Conservation (phyloP, 2,797 vertebrate genomes). For the Bovichtus diacanthus region DNA sequence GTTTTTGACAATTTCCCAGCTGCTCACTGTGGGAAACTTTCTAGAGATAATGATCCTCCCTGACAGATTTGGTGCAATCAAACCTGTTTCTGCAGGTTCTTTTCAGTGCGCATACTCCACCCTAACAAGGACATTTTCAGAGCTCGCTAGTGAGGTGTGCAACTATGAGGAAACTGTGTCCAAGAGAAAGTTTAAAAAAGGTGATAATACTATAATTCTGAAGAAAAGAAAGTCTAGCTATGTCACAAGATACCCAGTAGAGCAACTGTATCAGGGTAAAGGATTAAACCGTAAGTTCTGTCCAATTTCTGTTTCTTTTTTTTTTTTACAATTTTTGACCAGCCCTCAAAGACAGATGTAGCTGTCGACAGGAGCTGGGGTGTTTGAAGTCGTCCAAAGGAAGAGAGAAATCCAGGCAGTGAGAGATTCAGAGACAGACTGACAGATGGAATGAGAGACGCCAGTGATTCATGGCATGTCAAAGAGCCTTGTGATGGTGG, state of each 20-base stretch:
- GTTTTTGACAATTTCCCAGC: conserved; percentile 84
- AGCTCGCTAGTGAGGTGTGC: conserved; percentile 34
- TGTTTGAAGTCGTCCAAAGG: conserved; percentile 49
- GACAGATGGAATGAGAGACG: conserved; percentile 69
- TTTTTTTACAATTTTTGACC: conserved; percentile 11
- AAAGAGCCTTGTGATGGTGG: conserved; percentile 65
- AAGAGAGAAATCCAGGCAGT: conserved; percentile 33
- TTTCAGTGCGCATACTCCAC: conserved; percentile 53
- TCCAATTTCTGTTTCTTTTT: conserved; percentile 2
- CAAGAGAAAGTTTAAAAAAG: conserved; percentile 36
- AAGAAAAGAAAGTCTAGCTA: background rate
- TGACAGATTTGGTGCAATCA: conserved; percentile 82
- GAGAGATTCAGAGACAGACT: conserved; percentile 49
- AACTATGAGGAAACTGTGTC: conserved; percentile 40
- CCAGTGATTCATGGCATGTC: conserved; percentile 62
- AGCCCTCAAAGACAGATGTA: conserved; percentile 26
- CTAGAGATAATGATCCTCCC: conserved; percentile 78
- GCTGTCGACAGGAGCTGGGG: conserved; percentile 30
- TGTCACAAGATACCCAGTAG: background rate
- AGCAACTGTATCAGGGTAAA: background rate
- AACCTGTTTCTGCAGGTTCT: conserved; percentile 66
- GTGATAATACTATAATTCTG: conserved; percentile 2
- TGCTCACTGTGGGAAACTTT: conserved; percentile 82
- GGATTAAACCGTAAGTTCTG: conserved; percentile 4
- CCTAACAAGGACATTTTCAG: conserved; percentile 71